Evolutionary conservation across 2,113 vertebrate genomes (phyloP).

Genomic region (Laticauda colubrina): DNA sequence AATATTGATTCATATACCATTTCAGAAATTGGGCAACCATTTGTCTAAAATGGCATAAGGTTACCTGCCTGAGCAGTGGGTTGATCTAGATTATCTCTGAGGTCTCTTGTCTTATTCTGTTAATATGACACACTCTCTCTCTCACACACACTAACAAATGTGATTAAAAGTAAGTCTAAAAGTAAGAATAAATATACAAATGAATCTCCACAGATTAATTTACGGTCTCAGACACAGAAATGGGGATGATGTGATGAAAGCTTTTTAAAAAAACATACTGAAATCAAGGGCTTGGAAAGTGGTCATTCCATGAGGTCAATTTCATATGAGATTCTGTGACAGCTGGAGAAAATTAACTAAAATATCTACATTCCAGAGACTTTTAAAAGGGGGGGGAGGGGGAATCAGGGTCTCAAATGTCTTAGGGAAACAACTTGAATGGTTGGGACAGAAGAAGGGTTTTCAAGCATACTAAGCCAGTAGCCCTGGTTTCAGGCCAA

Average conservation of each 20-base stretch:
- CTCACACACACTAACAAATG: conserved; percentile 13
- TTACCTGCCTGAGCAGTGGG: background rate
- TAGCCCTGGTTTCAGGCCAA: conserved; percentile 60
- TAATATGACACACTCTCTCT: background rate
- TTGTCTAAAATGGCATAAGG: background rate
- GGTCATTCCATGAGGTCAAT: conserved; percentile 64
- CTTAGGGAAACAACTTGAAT: conserved; percentile 53
- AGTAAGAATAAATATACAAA: background rate
- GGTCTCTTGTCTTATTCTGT: background rate
- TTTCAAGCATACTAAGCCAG: conserved; percentile 44
- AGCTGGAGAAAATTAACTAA: conserved; percentile 70
- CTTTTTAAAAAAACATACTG: conserved; percentile 41
- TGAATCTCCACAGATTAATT: conserved; percentile 42
- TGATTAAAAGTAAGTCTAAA: background rate
- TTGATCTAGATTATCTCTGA: background rate
- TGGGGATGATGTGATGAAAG: conserved; percentile 65
- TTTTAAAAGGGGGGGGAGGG: conserved; percentile 30
- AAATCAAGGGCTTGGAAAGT: conserved; percentile 61
- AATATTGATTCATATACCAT: background rate
- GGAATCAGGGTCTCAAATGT: conserved; percentile 55
- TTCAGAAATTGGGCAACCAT: background rate
- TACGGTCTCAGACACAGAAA: conserved; percentile 56
- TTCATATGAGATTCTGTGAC: conserved; percentile 61
- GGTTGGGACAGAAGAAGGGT: conserved; percentile 45
- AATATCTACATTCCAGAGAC: conserved; percentile 73